Evolutionary conservation across 2,797 vertebrate species (phyloP), one percentile per base, ranked within the genome.

Genomic region (Chaenodraco wilsoni): DNA sequence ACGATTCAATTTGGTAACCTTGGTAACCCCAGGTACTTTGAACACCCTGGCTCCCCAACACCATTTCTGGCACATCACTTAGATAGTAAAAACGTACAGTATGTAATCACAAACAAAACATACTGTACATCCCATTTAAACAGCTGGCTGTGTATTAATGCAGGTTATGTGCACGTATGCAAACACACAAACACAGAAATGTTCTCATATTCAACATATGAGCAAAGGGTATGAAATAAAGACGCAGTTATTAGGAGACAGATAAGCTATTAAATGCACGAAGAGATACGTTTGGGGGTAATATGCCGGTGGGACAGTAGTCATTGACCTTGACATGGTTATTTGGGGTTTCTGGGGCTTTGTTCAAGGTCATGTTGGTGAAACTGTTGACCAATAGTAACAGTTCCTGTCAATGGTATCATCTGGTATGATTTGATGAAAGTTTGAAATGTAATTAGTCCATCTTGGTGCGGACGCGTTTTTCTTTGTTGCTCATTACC

Each of bases 1-100:
- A 95, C 95, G 95, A 97, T 97, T 97, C 96, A 96, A 96, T 93
- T 96, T 95, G 93, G 97, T 97, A 98, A 96, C 96, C 97, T 95
- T 97, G 96, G 96, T 96, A 98, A 98, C 97, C 95, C 90, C 95
- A 97, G 96, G 96, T 97, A 90, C 90, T 90, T 91, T 77, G 83
- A 89, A 82, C 78, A 71, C 83, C 91, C 86, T 55, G 87, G 73
- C 74, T 76, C 79, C 60, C 57, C 65, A 43, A 72, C 72, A 70
- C 89, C 69, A 67, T 84, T 92, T 87, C 87, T 80, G 72, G 83
- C 69, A 76, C 87, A 77, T 92, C 86, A 87, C 75, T 92, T 91
- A 85, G 68, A 43, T 60, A 74, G 77, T 69, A 78, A 69, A 76
- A 65, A 58, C n/a, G 10, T 46, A 14, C 74, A 61, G 50, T 17